Base-by-base conservation (phyloP, 2,888 invertebrate genomes). In the Allophyes oxyacanthae region DNA sequence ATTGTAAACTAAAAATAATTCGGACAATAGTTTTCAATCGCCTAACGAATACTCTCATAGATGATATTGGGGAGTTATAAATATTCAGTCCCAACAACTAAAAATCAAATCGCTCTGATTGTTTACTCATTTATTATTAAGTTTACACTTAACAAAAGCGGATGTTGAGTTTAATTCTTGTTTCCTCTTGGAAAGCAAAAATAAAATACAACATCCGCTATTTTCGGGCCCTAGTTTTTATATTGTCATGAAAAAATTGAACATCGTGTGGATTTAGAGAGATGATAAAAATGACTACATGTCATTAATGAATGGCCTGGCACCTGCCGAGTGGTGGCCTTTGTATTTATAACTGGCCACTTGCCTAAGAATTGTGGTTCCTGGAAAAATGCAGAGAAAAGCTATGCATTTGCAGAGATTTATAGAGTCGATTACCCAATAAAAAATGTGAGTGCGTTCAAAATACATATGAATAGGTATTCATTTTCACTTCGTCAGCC, bases 1-100 rank as follows among this genome's bases (percentile, higher is more conserved):
- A 64, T 60, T 70, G 56, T 59, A 64, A 50, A 59, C 50, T 70
- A 41, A 44, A 54, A 50, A 64, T 70, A 64, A 44, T 13, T 34
- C 44, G 25, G 28, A 44, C 33, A 48, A 38, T 48, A 43, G 40
- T 49, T 28, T 28, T 48, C 53, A 67, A 61, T 42, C 36, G 32
- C 53, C 20, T 20, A 20, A 28, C 6, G 28, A 28, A 7, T n/a
- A n/a, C n/a, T n/a, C n/a, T n/a, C n/a, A n/a, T n/a, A n/a, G n/a
- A n/a, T n/a, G n/a, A n/a, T n/a, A n/a, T n/a, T n/a, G 1, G 2
- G n/a, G 25, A 11, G 28, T 30, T 7, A 10, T 32, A 1, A 34
- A 20, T 50, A 15, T 42, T 41, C 14, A 52, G 42, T 37, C 51
- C 11, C 15, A 20, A 20, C 4, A 4, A 20, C 20, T 20, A 20